phyloP scores from a whole-genome alignment of 2,888 invertebrate genomes.

The Torymus tubicola region DNA sequence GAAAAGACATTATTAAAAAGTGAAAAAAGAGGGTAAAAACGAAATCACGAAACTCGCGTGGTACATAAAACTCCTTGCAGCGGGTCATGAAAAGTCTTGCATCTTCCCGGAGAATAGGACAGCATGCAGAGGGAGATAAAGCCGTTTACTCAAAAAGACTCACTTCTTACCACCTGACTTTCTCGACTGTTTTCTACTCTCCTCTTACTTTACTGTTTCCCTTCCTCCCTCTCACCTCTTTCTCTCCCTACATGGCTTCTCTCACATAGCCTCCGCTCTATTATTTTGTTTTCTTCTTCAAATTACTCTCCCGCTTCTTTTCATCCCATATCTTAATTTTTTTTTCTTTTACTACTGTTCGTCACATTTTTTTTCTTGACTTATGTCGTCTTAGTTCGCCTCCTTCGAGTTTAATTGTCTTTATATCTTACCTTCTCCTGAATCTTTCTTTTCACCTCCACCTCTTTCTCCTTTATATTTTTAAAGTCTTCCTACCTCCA shows the following conservation, averaged over 20 bases:
- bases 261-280: not conserved
- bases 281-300: conserved; percentile 4
- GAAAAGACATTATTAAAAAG: no score
- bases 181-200: not conserved
- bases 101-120: conserved; percentile 22
- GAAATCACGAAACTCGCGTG: not conserved
- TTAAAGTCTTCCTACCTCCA: no score
- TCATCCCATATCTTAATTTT: not conserved
- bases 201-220: not conserved
- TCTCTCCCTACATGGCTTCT: not conserved
- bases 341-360: conserved; percentile 3
- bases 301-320: not conserved
- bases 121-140: not conserved
- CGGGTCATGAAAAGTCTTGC: conserved; percentile 23
- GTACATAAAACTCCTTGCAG: conserved; percentile 17
- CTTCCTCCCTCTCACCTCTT: not conserved
- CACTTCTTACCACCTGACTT: conserved; percentile 33
- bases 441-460: not conserved
- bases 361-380: not conserved
- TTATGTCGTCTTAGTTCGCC: not conserved
- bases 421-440: not conserved
- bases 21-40: conserved; percentile 4
- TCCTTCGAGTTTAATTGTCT: not conserved
- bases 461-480: not conserved
- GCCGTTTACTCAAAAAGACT: conserved; percentile 23